Evolutionary conservation across 2,797 vertebrate genomes (phyloP), one percentile per base, ranked within the genome.

Genomic region (Schizopygopsis pylzovi): DNA sequence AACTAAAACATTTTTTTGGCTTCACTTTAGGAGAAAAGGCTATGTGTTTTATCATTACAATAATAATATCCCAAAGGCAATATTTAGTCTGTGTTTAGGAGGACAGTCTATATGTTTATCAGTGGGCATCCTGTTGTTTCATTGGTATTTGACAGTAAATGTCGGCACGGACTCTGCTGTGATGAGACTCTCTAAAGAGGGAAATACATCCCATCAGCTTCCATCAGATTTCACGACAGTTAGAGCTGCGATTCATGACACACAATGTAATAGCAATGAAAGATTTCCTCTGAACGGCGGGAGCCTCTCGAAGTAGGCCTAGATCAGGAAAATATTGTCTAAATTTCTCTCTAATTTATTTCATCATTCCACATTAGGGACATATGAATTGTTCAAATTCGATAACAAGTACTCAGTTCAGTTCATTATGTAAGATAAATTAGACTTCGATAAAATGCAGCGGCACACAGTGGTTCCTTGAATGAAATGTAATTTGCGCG

Each of bases 341-440:
- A 95, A 96, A 96, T 98, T 97, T 95, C 93, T 89, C 95, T 97
- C 96, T 97, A 97, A 97, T 98, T 98, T 96, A 95, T 96, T 97
- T 97, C 96, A 98, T 98, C 97, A 97, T 97, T 97, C 96, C 96
- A 97, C 97, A 98, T 98, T 97, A 97, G 94, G 92, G 96, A 95
- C 94, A 96, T 96, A 96, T 97, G 97, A 97, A 97, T 97, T 97
- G 96, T 96, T 98, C 96, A 98, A 97, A 98, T 97, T 97, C 94
- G 96, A 98, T 98, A 99, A 99, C 98, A 98, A 98, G 97, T 97
- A 95, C 96, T 98, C 97, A 97, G 97, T 98, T 97, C 97, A 93
- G 96, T 97, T 97, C 97, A 98, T 98, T 98, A 99, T 98, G 97
- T 99, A 97, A 97, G 97, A 97, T 97, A 97, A 98, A 98, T 98